A percentile compares a stretch with the other conserved stretches of the same genome.
Conservation (phyloP, 2,113 vertebrate genomes). For the Paradoxurus hermaphroditus region DNA sequence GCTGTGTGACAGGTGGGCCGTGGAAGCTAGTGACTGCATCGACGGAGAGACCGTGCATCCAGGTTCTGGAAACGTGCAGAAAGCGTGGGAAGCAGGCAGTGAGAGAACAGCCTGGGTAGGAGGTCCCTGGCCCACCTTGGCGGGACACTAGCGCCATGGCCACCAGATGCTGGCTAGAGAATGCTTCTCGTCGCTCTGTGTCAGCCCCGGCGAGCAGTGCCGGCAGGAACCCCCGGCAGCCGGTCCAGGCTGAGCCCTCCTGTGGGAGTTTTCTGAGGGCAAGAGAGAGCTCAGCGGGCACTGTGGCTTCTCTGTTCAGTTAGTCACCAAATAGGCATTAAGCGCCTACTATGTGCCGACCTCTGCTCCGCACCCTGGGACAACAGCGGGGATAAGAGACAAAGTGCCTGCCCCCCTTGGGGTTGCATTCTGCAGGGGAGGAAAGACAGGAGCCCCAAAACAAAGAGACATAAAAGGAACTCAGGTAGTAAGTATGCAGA, state of each 20-base stretch:
- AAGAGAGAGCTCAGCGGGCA: neutral
- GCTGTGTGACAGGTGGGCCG: fast-evolving
- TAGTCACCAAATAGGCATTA: neutral
- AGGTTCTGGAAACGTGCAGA: neutral
- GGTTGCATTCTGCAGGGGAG: neutral
- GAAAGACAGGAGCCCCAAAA: neutral
- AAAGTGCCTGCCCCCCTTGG: neutral
- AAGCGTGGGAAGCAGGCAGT: too few relatives aligned
- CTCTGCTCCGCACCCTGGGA: neutral
- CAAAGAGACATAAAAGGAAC: neutral
- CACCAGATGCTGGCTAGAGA: neutral
- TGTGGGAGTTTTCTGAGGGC: neutral
- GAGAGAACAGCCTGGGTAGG: neutral
- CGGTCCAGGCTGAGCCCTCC: neutral
- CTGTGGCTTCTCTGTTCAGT: neutral
- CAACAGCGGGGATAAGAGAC: neutral
- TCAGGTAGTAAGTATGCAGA: neutral
- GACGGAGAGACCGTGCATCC: fast-evolving
- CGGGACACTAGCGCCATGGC: too few relatives aligned
- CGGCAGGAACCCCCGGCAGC: neutral
- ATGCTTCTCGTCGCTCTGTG: neutral
- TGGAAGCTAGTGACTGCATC: neutral
- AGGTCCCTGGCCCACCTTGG: neutral
- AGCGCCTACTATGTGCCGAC: neutral
- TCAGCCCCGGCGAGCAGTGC: fast-evolving